Conservation (phyloP, 2,113 vertebrate species). For the Phrynosoma blainvillii region DNA sequence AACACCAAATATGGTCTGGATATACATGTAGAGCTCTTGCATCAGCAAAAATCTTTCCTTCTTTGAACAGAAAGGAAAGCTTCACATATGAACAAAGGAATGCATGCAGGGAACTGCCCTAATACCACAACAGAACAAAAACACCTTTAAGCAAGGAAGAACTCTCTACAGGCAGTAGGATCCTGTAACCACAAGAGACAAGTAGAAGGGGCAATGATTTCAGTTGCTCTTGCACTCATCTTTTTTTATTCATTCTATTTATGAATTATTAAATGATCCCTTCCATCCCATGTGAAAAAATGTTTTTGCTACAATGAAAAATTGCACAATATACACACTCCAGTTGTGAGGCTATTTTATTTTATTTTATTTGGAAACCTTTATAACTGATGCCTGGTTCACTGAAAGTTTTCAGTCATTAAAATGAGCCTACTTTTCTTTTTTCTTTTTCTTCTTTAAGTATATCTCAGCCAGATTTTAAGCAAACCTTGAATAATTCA, state of each 20-base stretch:
- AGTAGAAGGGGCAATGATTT: background rate
- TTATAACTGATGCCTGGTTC: conserved; percentile 4
- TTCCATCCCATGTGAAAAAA: background rate
- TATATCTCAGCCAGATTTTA: background rate
- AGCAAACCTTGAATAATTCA: conserved; percentile 24
- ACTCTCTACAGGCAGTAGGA: fast-evolving
- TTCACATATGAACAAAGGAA: background rate
- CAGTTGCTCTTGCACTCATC: background rate
- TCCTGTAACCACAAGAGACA: background rate
- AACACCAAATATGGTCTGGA: background rate
- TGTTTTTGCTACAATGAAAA: background rate
- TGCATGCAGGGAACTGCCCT: background rate
- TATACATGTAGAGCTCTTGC: background rate
- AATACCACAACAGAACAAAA: background rate
- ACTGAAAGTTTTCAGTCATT: conserved; percentile 13
- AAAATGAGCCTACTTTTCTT: conserved; percentile 6
- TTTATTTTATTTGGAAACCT: background rate
- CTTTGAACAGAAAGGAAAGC: background rate
- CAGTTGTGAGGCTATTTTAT: conserved; percentile 1
- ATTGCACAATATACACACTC: background rate
- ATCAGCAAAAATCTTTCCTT: background rate
- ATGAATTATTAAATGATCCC: background rate
- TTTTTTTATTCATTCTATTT: conserved; percentile 2
- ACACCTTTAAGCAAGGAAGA: background rate
- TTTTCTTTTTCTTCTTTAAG: conserved; percentile 6